Percentiles rank a stretch among this genome's conserved stretches.
phyloP scores from a whole-genome alignment of 2,797 vertebrate genomes.

The Jordanella pulchra region DNA sequence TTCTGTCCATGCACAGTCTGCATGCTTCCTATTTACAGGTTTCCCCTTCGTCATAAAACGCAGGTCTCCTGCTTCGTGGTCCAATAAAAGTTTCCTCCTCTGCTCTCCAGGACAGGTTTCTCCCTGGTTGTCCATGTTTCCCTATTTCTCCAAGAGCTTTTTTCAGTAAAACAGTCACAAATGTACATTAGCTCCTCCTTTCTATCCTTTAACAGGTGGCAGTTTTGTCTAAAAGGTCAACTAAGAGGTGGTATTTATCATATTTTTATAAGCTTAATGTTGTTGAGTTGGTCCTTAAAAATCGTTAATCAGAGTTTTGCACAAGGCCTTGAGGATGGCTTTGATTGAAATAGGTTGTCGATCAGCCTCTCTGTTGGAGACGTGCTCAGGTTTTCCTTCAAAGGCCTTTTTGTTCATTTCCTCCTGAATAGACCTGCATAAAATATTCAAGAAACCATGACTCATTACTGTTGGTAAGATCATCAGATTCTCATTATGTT shows the following conservation, averaged over 20 bases:
- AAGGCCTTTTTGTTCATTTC: conserved; percentile 4
- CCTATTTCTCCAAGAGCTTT: too few relatives aligned
- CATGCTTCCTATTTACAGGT: neutral
- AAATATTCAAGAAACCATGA: neutral
- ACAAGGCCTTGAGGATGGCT: conserved; percentile 32
- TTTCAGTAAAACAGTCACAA: neutral
- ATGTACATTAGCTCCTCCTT: neutral
- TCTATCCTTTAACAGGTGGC: conserved; percentile 13
- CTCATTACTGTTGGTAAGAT: neutral
- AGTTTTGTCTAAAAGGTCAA: conserved; percentile 12
- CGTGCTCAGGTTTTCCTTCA: conserved; percentile 53
- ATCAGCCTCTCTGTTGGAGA: conserved; percentile 35
- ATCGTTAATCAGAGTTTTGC: conserved; percentile 8
- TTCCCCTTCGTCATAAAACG: too few relatives aligned
- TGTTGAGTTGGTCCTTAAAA: conserved; percentile 21
- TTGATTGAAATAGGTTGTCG: conserved; percentile 19
- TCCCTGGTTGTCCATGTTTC: neutral
- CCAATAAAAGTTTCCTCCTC: too few relatives aligned
- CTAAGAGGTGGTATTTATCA: conserved; percentile 7
- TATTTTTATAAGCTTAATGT: conserved; percentile 13
- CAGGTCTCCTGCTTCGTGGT: too few relatives aligned
- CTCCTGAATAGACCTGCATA: conserved; percentile 16
- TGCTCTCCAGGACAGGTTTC: too few relatives aligned
- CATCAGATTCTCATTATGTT: neutral
- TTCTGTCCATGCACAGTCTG: neutral